A percentile compares a stretch with the other conserved stretches of the same genome.
phyloP scores from a whole-genome alignment of 2,113 vertebrate genomes.

The Pipra filicauda region DNA sequence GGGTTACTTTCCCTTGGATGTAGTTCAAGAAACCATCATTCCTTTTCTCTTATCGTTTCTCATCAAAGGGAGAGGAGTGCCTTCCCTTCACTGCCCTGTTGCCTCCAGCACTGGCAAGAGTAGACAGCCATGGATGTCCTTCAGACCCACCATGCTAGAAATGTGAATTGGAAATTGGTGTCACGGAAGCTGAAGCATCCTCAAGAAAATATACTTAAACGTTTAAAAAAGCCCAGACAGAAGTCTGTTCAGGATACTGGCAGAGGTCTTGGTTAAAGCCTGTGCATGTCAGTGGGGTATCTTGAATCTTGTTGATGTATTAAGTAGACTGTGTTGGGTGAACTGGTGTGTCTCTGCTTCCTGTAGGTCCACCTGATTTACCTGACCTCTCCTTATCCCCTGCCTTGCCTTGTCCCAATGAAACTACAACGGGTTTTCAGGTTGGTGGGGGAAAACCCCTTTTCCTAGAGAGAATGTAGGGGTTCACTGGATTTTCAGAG shows the following conservation, averaged over 20 bases:
- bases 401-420: not conserved
- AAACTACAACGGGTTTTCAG: not conserved
- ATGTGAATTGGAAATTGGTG: not conserved
- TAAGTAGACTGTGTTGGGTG: not conserved
- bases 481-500: not conserved
- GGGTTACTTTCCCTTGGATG: slow-evolving; percentile 67
- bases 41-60: slow-evolving; percentile 37
- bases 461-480: slow-evolving; percentile 30
- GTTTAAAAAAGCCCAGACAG: not conserved
- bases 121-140: not conserved
- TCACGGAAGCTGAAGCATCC: not conserved
- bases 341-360: not conserved
- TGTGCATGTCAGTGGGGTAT: fast-evolving
- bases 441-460: not conserved
- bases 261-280: not conserved
- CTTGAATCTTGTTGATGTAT: not conserved
- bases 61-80: slow-evolving; percentile 48
- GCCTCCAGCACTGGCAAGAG: not conserved
- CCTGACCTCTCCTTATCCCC: not conserved
- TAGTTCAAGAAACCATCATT: slow-evolving; percentile 65
- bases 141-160: not conserved
- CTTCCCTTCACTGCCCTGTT: not conserved
- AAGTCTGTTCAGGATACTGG: not conserved
- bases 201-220: not conserved
- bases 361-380: not conserved